Conservation (phyloP, 2,797 vertebrate genomes). For the Lates japonicus region DNA sequence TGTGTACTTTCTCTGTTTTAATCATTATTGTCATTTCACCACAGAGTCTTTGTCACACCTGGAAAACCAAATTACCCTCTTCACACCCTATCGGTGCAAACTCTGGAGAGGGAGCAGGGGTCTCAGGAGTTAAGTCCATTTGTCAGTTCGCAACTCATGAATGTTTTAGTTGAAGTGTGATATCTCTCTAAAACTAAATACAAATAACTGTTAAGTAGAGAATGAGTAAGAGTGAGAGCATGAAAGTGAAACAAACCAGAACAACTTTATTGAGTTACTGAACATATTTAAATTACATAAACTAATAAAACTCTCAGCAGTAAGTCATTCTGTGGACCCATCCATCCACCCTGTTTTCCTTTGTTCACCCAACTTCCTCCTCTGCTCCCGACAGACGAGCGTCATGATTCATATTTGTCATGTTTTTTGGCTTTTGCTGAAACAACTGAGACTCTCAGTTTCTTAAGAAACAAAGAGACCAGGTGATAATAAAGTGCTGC, state of each 20-base stretch:
- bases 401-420: background rate
- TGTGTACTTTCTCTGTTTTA: background rate
- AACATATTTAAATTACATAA: background rate
- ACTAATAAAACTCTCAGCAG: background rate
- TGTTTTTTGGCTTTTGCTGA: constrained; percentile 4
- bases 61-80: background rate
- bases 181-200: background rate
- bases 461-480: background rate
- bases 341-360: background rate
- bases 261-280: background rate
- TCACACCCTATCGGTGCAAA: background rate
- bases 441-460: background rate
- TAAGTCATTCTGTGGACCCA: background rate
- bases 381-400: background rate
- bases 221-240: background rate
- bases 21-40: background rate
- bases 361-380: background rate
- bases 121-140: background rate
- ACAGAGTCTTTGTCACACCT: background rate
- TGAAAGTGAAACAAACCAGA: background rate
- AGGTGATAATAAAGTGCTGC: background rate
- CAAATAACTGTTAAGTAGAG: background rate
- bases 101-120: background rate
- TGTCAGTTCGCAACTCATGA: background rate
- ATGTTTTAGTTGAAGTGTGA: background rate